Evolutionary conservation across 2,888 invertebrate species (phyloP), one percentile per base, ranked within the genome.

Genomic region (Ennomos fuscantarius): DNA sequence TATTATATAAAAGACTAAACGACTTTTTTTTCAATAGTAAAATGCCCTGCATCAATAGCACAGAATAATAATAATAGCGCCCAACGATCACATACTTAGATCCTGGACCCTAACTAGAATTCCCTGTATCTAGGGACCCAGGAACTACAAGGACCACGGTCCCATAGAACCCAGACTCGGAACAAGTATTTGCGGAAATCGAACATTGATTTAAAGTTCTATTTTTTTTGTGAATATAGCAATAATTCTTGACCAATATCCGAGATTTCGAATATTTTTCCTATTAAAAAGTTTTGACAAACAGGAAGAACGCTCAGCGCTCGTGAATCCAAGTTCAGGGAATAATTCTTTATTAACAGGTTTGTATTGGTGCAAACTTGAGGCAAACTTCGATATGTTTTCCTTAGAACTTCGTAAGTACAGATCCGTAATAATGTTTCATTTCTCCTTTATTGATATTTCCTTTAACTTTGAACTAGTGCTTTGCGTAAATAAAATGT

Each of bases 261-360:
- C 58, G 63, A 51, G 63, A 48, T 64, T 66, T 68, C 66, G 59
- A 65, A 60, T 63, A 68, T 66, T 65, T 72, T 69, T 67, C 56
- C 63, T 60, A 60, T 69, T 67, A 69, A 70, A 24, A 73, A 76
- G 66, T 77, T 76, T 67, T 52, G 45, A 62, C 62, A 66, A 71
- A 74, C 65, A 66, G 55, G 66, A 64, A 69, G 60, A 62, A 15
- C 46, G 24, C 48, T 57, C 36, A 49, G 42, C 35, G 13, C 52
- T 11, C 43, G 12, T 31, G 55, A 50, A 60, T 63, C 54, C 53
- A 58, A 60, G 54, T 65, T 61, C 51, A 63, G 45, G 57, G 56
- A 63, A 67, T 69, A 68, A 66, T 69, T 69, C 65, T 69, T 64
- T 70, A 69, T 68, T 71, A 74, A 70, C 63, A 71, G 67, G 62